Evolutionary conservation across 30 jellyfish, hydroid and myxozoan genomes (phyloP).

Genomic region (Mastigias papua): DNA sequence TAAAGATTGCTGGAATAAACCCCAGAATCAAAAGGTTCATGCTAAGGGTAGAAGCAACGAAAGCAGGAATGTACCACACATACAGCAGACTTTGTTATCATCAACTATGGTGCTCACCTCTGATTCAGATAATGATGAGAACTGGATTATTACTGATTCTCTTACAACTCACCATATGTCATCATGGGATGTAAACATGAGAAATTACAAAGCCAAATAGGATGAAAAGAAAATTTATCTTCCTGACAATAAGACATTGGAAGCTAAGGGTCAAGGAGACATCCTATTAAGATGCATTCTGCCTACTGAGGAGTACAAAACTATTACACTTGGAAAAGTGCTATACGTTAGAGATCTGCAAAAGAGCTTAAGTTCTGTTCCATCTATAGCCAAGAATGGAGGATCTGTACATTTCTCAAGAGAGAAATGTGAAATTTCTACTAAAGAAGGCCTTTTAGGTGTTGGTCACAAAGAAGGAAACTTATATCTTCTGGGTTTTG

Average conservation of each 20-base stretch:
- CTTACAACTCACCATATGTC: conserved; percentile 40
- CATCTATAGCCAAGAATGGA: conserved; percentile 43
- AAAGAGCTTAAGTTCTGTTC: conserved; percentile 42
- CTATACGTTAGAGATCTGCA: conserved; percentile 50
- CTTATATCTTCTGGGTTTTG: conserved; percentile 9
- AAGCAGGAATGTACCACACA: conserved; percentile 34
- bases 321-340: conserved; percentile 34
- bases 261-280: conserved; percentile 27
- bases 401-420: conserved; percentile 41
- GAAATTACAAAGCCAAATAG: conserved; percentile 21
- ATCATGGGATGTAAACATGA: conserved; percentile 36
- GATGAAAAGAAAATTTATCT: conserved; percentile 54
- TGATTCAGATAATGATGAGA: conserved; percentile 11
- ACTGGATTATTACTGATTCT: conserved; percentile 18
- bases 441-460: conserved; percentile 35
- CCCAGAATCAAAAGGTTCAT: neutral
- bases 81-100: conserved; percentile 17
- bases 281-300: conserved; percentile 19
- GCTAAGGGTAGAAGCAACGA: conserved; percentile 22
- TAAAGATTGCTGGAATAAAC: conserved; percentile 24
- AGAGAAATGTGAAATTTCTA: conserved; percentile 35
- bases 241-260: conserved; percentile 29
- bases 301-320: conserved; percentile 12
- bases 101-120: conserved; percentile 20
- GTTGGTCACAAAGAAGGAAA: conserved; percentile 19